phyloP scores from a whole-genome alignment of 2,797 vertebrate species.

The Otus scops region DNA sequence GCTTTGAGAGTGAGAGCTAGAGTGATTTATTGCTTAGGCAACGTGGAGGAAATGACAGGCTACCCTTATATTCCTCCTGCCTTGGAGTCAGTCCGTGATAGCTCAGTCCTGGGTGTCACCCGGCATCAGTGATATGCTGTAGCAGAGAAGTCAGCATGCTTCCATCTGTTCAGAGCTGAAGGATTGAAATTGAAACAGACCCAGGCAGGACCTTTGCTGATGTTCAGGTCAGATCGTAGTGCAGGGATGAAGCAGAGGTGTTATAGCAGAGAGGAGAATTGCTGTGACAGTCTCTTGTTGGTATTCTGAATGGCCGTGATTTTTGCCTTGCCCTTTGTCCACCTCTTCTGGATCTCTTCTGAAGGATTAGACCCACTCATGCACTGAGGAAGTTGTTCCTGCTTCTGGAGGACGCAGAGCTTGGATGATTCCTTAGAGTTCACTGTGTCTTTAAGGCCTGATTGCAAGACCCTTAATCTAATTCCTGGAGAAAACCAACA shows the following conservation, averaged over 20 bases:
- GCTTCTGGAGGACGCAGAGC: neutral
- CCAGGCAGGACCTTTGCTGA: neutral
- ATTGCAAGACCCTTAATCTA: neutral
- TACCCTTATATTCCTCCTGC: neutral
- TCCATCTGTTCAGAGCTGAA: neutral
- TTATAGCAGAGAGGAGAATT: neutral
- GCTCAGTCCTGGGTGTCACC: neutral
- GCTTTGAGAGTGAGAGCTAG: neutral
- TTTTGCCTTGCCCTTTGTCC: neutral
- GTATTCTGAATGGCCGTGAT: neutral
- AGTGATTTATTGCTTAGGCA: neutral
- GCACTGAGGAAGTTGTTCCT: neutral
- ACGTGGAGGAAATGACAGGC: neutral
- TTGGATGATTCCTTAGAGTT: neutral
- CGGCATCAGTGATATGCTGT: neutral
- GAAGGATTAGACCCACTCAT: neutral
- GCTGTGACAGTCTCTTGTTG: neutral
- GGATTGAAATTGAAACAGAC: neutral
- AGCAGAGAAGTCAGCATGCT: neutral
- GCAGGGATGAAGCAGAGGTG: neutral
- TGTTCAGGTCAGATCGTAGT: neutral
- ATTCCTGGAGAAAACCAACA: neutral
- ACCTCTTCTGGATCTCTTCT: neutral
- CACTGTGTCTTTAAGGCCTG: neutral
- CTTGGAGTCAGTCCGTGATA: neutral